phyloP scores from a whole-genome alignment of 1,140 invertebrate species.

The Pogonomyrmex californicus region DNA sequence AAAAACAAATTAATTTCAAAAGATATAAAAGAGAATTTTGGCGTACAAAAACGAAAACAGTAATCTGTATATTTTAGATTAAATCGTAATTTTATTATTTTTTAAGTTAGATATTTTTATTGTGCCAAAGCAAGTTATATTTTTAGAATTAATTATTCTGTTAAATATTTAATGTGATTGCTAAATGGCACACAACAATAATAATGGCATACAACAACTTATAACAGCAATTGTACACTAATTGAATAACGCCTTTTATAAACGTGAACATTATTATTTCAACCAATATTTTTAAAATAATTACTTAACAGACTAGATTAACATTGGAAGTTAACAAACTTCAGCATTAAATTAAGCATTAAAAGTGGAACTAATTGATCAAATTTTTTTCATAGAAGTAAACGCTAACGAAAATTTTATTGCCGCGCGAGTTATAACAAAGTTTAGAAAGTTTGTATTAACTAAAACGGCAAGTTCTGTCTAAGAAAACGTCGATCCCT shows the following conservation, averaged over 20 bases:
- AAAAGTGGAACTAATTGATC: background rate
- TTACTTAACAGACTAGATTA: background rate
- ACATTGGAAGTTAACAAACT: background rate
- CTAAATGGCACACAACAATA: background rate
- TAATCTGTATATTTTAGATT: background rate
- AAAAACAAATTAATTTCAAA: background rate
- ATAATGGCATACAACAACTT: background rate
- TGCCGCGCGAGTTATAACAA: background rate
- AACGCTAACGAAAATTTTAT: background rate
- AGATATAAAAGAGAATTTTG: background rate
- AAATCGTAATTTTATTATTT: background rate
- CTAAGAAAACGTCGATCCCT: background rate
- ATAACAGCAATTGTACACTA: background rate
- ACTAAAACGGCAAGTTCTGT: background rate
- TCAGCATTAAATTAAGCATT: background rate
- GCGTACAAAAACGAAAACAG: background rate
- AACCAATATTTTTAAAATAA: background rate
- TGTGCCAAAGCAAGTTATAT: background rate
- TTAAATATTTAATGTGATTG: background rate
- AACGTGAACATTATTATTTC: background rate
- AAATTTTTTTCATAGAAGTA: background rate
- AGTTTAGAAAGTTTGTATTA: slow-evolving; percentile 5
- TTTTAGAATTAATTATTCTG: background rate
- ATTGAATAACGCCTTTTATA: background rate
- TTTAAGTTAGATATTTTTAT: background rate